These are phyloP conservation scores for Solenodon paradoxus DNA, from an alignment of 2,113 vertebrate species.

Conservation along the genomic window DNA sequence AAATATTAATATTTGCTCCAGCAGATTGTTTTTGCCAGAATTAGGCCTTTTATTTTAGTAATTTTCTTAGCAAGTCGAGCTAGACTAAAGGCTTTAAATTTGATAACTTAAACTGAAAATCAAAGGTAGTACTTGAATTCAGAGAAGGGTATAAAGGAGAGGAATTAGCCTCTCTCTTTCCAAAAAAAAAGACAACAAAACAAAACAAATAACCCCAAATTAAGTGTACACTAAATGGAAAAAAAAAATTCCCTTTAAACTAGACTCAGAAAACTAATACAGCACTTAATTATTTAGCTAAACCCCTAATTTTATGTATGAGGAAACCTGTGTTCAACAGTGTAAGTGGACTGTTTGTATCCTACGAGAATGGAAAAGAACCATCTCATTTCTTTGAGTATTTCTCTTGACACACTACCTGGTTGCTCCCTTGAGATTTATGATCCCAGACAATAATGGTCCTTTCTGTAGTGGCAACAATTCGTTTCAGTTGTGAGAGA, in stretches of 20 bases:
- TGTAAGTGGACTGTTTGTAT: not conserved
- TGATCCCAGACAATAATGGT: slow-evolving; percentile 84
- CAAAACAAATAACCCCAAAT: not conserved
- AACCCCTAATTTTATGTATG: not conserved
- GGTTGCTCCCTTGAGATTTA: slow-evolving; percentile 76
- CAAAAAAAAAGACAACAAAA: not conserved
- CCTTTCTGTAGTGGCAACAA: slow-evolving; percentile 81
- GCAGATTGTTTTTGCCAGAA: not conserved
- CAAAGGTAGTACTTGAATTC: not conserved
- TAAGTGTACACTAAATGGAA: not conserved
- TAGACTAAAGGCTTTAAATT: not conserved
- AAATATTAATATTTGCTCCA: not conserved
- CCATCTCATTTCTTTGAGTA: not conserved
- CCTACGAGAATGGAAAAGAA: not conserved
- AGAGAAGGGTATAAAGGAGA: not conserved
- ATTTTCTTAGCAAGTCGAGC: not conserved
- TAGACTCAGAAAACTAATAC: not conserved
- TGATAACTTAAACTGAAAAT: not conserved
- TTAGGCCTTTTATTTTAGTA: not conserved
- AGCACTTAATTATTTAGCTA: not conserved
- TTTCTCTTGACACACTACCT: slow-evolving; percentile 72
- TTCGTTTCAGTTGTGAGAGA: slow-evolving; percentile 78
- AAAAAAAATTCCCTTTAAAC: not conserved
- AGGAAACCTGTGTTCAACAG: not conserved
- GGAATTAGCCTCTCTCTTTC: not conserved